Conservation (phyloP, 2,113 vertebrate species). For the Pycnonotus jocosus region DNA sequence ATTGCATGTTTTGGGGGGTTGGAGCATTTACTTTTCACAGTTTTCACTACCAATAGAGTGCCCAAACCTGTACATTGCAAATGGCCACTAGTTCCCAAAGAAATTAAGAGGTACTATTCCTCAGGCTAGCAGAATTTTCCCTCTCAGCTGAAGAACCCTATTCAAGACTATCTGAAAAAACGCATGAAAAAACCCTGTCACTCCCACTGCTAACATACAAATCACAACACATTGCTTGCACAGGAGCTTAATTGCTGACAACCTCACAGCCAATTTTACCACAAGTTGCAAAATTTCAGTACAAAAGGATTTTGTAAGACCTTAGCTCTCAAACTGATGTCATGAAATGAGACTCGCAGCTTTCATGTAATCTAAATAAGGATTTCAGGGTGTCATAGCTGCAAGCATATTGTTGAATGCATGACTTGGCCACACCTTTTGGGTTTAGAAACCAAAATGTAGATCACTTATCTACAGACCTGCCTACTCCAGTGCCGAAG, state of each 20-base stretch:
- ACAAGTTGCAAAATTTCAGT: neutral
- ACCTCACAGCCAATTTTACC: neutral
- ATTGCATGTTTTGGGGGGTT: neutral
- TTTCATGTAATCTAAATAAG: neutral
- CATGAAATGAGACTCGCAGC: neutral
- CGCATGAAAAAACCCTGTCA: neutral
- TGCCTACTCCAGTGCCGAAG: neutral
- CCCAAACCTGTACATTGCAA: neutral
- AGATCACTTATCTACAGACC: neutral
- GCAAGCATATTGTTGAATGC: neutral
- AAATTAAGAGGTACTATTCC: neutral
- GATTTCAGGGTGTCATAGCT: neutral
- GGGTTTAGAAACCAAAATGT: neutral
- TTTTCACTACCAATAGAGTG: neutral
- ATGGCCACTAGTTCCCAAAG: neutral
- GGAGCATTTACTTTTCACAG: neutral
- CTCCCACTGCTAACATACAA: neutral
- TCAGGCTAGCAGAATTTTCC: neutral
- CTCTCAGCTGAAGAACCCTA: neutral
- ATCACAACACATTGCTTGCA: neutral
- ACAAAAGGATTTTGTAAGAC: neutral
- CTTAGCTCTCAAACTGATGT: neutral
- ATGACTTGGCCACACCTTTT: neutral
- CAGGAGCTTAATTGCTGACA: neutral
- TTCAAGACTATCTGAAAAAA: neutral